Percentiles rank a stretch among this genome's conserved stretches.
Conservation (phyloP, 2,888 invertebrate species). For the Ormyrus thymus region DNA sequence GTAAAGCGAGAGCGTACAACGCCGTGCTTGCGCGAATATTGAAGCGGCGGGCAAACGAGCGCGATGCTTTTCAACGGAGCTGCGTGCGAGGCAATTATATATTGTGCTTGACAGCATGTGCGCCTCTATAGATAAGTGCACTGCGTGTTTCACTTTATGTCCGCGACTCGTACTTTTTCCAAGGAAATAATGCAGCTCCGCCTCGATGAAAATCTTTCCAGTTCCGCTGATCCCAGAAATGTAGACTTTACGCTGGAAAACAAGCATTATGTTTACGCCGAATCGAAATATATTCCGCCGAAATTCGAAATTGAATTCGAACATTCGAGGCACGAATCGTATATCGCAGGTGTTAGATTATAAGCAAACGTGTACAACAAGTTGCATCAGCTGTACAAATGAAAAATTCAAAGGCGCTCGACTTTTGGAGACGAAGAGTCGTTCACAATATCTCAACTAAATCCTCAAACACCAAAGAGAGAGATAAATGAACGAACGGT, state of each 20-base stretch:
- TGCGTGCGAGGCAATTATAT: conserved; percentile 25
- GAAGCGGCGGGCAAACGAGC: not conserved
- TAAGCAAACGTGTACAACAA: not conserved
- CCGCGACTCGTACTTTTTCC: not conserved
- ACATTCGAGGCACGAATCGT: not conserved
- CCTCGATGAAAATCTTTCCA: no score
- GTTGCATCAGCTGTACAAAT: conserved; percentile 13
- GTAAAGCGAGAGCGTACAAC: conserved; percentile 25
- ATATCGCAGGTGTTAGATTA: conserved; percentile 8
- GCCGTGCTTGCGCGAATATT: conserved; percentile 25
- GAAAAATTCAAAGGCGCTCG: conserved; percentile 12
- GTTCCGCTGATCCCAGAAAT: not conserved
- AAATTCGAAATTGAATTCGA: conserved; percentile 11
- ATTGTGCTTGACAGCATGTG: not conserved
- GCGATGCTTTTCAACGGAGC: conserved; percentile 17
- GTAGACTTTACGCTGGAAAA: not conserved
- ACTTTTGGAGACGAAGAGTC: no score
- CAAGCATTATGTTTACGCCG: not conserved
- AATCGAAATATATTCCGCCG: not conserved
- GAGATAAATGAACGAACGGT: not conserved
- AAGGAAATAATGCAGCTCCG: not conserved
- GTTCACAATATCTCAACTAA: no score
- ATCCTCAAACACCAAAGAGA: not conserved
- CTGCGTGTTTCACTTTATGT: not conserved
- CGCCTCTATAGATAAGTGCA: not conserved